Evolutionary conservation across 64 coral and sea anemone genomes (phyloP), one percentile per base, ranked within the genome.

Genomic region (Stylophora pistillata): DNA sequence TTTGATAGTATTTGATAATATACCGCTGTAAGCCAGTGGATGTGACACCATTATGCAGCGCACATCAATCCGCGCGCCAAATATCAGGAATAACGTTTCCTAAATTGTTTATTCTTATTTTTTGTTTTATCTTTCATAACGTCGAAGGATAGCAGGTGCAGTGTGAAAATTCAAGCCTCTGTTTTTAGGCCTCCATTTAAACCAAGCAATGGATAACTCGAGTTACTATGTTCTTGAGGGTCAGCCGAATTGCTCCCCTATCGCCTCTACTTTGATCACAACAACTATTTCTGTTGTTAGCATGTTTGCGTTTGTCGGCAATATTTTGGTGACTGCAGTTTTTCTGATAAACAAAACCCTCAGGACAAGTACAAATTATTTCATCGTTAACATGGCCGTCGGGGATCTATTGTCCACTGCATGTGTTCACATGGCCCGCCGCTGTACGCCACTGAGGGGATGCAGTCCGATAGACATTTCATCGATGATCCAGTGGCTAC

Each of bases 341-440:
- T 84, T 84, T 84, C 21, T 70, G 0, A 68, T 13, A 6, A 70
- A 34, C 21, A 3, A 21, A 2, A 53, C 12, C 30, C 60, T 84
- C 11, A 84, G 59, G 37, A 84, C 80, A 26, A 70, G 80, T 31
- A 68, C 80, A 16, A 84, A 84, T 41, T 84, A 68, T 20, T 53
- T 84, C n/a, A 69, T 84, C 23, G 34, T 84, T 13, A 84, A 84
- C 62, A 84, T 84, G 80, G 80, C 80, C 1, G 14, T 70, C 16
- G 66, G 60, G 14, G 80, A 84, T 70, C 20, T 69, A 13, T 5
- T 84, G 4, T 84, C 80, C 5, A 23, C 80, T 21, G 41, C 23
- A 0, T 54, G 34, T n/a, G n/a, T n/a, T n/a, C n/a, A n/a, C n/a
- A n/a, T n/a, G n/a, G n/a, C n/a, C n/a, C n/a, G n/a, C n/a, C n/a